Conservation (phyloP, 2,113 vertebrate genomes). For the Cinclus mexicanus region DNA sequence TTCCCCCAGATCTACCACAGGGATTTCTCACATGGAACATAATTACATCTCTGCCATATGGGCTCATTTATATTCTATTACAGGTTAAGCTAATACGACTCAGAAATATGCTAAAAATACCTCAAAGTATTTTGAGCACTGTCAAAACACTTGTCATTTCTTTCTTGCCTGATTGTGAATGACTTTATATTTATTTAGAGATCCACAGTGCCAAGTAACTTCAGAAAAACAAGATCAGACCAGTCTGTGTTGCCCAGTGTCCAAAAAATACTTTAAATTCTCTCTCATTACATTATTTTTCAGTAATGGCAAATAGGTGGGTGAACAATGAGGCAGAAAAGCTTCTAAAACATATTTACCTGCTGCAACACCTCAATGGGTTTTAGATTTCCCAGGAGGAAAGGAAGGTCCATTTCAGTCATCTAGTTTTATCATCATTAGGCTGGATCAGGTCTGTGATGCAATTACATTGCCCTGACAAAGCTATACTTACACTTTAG, state of each 20-base stretch:
- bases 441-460: constrained; percentile 34
- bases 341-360: constrained; percentile 45
- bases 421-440: constrained; percentile 42
- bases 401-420: constrained; percentile 10
- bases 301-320: background rate
- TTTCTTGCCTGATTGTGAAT: constrained; percentile 68
- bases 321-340: constrained; percentile 55
- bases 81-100: constrained; percentile 84
- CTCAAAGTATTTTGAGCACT: constrained; percentile 76
- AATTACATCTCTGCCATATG: constrained; percentile 84
- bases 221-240: constrained; percentile 43
- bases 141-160: constrained; percentile 78
- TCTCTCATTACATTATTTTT: background rate
- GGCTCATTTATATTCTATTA: constrained; percentile 86
- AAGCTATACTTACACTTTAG: background rate
- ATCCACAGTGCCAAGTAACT: constrained; percentile 47
- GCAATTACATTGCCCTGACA: constrained; percentile 30
- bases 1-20: constrained; percentile 70
- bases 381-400: constrained; percentile 61
- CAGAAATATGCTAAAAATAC: constrained; percentile 81
- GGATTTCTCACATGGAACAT: constrained; percentile 79
- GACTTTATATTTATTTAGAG: constrained; percentile 75
- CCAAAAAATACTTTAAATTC: constrained; percentile 43
- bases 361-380: constrained; percentile 30
- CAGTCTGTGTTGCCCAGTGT: constrained; percentile 9